Conservation (phyloP, 1,140 invertebrate species). For the Achroia grisella region DNA sequence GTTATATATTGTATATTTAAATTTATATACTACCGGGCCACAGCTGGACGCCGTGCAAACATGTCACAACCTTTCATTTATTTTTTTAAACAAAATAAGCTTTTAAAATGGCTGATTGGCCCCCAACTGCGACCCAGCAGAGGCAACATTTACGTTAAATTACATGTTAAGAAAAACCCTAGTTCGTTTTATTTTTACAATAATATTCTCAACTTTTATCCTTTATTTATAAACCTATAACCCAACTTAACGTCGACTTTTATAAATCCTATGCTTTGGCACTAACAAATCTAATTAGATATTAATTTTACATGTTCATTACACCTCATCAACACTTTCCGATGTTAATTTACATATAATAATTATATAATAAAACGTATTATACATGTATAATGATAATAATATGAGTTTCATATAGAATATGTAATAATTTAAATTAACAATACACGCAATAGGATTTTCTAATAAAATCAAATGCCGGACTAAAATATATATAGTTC, state of each 20-base stretch:
- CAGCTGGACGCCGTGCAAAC: slow-evolving; percentile 36
- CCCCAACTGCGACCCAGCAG: slow-evolving; percentile 33
- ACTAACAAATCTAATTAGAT: slow-evolving; percentile 68
- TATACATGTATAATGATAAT: slow-evolving; percentile 11
- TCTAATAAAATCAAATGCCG: too few relatives aligned
- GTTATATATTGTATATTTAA: slow-evolving; percentile 46
- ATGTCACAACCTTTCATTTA: slow-evolving; percentile 65
- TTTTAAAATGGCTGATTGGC: slow-evolving; percentile 62
- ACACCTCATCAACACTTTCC: slow-evolving; percentile 18
- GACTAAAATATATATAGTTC: too few relatives aligned
- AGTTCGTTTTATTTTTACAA: slow-evolving; percentile 65
- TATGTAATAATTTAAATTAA: background rate
- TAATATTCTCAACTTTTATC: slow-evolving; percentile 58
- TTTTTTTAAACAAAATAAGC: slow-evolving; percentile 53
- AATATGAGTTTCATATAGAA: background rate
- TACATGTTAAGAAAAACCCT: slow-evolving; percentile 61
- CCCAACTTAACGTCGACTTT: slow-evolving; percentile 57
- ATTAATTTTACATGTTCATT: slow-evolving; percentile 37
- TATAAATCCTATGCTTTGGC: slow-evolving; percentile 63
- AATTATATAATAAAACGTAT: slow-evolving; percentile 17
- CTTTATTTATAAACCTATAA: slow-evolving; percentile 58
- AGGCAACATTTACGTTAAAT: slow-evolving; percentile 44
- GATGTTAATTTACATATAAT: slow-evolving; percentile 16
- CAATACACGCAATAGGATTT: too few relatives aligned
- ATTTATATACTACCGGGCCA: slow-evolving; percentile 35